Evolutionary conservation across 2,797 vertebrate genomes (phyloP).

Genomic region (Pangasius krempfi): DNA sequence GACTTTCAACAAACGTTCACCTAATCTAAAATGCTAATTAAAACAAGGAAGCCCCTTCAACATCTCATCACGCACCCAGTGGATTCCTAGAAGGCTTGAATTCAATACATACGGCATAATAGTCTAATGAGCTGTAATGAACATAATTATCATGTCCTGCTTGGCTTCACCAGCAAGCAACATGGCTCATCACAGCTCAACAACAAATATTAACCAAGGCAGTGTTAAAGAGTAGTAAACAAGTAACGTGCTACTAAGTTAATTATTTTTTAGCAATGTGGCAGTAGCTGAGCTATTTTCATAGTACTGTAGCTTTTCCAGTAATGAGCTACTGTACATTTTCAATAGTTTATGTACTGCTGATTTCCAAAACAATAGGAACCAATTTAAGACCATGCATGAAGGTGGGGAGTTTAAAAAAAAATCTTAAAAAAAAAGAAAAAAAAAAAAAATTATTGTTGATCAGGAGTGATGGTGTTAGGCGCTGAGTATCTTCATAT

Average conservation of each 20-base stretch:
- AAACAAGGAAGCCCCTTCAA: neutral
- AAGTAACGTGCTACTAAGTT: neutral
- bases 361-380: neutral
- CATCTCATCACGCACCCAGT: neutral
- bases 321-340: neutral
- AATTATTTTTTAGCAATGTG: neutral
- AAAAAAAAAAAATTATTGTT: neutral
- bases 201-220: neutral
- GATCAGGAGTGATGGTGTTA: neutral
- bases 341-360: neutral
- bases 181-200: neutral
- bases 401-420: neutral
- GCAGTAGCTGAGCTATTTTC: neutral
- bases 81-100: neutral
- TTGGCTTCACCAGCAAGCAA: neutral
- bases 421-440: too few relatives aligned
- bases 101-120: neutral
- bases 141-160: constrained; percentile 22
- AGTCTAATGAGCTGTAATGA: constrained; percentile 6
- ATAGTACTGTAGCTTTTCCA: neutral
- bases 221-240: neutral
- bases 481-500: neutral
- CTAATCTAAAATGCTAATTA: neutral
- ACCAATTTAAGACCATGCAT: neutral
- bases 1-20: neutral